Percentiles rank a stretch among this genome's conserved stretches.
Conservation (phyloP, 2,888 invertebrate genomes). For the Xestia sexstrigata region DNA sequence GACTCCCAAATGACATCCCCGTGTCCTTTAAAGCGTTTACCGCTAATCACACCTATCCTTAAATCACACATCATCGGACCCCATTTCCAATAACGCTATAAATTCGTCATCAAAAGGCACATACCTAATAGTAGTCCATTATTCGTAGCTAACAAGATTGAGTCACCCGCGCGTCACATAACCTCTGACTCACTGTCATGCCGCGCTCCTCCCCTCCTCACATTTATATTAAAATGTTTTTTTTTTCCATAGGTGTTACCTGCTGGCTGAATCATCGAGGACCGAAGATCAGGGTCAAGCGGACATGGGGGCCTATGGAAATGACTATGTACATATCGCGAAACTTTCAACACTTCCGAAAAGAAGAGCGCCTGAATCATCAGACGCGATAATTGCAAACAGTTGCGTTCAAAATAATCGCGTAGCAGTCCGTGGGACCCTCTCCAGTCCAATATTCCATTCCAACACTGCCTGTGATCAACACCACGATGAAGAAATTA, state of each 20-base stretch:
- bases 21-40: too few relatives aligned
- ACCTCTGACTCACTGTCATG: conserved; percentile 74
- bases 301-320: conserved; percentile 63
- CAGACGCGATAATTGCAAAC: conserved; percentile 40
- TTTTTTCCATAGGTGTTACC: conserved; percentile 85
- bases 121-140: conserved; percentile 58
- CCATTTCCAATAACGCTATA: conserved; percentile 50
- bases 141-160: conserved; percentile 80
- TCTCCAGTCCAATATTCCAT: conserved; percentile 77
- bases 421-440: conserved; percentile 41
- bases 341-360: conserved; percentile 25
- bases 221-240: conserved; percentile 73
- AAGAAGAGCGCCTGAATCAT: conserved; percentile 37
- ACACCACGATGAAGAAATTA: conserved; percentile 84
- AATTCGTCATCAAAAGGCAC: conserved; percentile 69
- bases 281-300: conserved; percentile 67
- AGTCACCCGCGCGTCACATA: conserved; percentile 77
- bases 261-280: conserved; percentile 80
- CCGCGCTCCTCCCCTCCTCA: conserved; percentile 72
- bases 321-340: conserved; percentile 38
- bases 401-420: conserved; percentile 23
- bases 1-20: background rate
- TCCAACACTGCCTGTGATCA: conserved; percentile 87
- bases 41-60: conserved; percentile 14
- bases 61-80: conserved; percentile 8